Base-by-base conservation (phyloP, 2,797 vertebrate genomes). In the Australoheros facetus region DNA sequence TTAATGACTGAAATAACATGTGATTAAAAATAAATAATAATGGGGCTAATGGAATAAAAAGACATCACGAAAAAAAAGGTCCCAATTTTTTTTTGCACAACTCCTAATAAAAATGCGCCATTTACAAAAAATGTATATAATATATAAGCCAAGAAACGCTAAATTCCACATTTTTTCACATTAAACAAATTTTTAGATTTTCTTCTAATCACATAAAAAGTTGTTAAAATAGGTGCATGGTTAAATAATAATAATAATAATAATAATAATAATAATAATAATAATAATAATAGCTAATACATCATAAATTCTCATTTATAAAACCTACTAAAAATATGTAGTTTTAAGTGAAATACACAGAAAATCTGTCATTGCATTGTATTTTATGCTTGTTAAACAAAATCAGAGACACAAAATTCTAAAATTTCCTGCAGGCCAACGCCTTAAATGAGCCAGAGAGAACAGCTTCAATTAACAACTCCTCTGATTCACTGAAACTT, bases 401-500 rank as follows among this genome's bases (percentile, higher is more conserved):
- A 30, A 30, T 45, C 32, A 4, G 4, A 39, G 14, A 4, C 72
- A 56, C 10, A 26, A 28, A 69, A 59, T 4, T 45, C 14, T 45
- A 4, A 5, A 12, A n/a, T 70, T 2, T 3, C 26, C 42, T 4
- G 12, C 56, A 71, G 30, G 26, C 54, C 81, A 81, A 77, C 5
- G 2, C 73, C 48, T 42, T 4, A 32, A 45, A 79, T 7, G 48
- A 28, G 21, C 73, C 23, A 81, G 30, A 66, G 34, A 14, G 14
- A 59, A n/a, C n/a, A 1, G 26, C 4, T 51, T 5, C 19, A 60
- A 5, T n/a, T 14, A 71, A 78, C 11, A 81, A 57, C 17, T 1
- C 12, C 13, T 56, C 45, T n/a, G 37, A 42, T 37, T 56, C 56
- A 80, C 17, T 34, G 54, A 79, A 71, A 26, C 78, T 45, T n/a